These are phyloP conservation scores for Hirudo medicinalis DNA, from an alignment of 1,140 invertebrate genomes.

Conservation along the genomic window DNA sequence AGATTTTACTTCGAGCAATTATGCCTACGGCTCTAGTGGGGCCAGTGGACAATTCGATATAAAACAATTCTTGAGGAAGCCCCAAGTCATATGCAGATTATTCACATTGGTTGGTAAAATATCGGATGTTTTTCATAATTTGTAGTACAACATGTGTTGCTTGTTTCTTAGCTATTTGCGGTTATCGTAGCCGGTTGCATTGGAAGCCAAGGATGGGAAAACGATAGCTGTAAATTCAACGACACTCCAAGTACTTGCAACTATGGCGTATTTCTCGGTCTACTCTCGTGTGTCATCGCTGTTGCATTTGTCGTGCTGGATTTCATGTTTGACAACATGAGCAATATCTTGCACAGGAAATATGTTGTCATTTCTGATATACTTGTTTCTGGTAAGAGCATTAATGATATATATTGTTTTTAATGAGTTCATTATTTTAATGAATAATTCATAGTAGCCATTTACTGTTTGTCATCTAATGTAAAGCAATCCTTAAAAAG, in stretches of 20 bases:
- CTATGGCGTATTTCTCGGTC: background rate
- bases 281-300: background rate
- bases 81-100: background rate
- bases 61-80: background rate
- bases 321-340: constrained; percentile 11
- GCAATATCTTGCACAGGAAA: constrained; percentile 8
- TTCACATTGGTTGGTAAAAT: background rate
- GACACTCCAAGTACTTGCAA: background rate
- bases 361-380: constrained; percentile 7
- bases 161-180: background rate
- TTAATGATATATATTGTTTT: too few relatives aligned
- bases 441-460: too few relatives aligned
- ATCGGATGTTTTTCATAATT: background rate
- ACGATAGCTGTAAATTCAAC: constrained; percentile 1
- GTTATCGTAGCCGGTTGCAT: background rate
- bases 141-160: background rate
- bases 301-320: background rate
- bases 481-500: background rate
- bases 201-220: constrained; percentile 5
- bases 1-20: background rate
- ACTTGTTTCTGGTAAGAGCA: background rate
- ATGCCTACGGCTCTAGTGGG: background rate
- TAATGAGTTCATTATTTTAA: too few relatives aligned
- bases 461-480: background rate
- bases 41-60: constrained; percentile 9